These are phyloP conservation scores for Xiphorhynchus elegans DNA, from an alignment of 2,113 vertebrate genomes.

Conservation along the genomic window DNA sequence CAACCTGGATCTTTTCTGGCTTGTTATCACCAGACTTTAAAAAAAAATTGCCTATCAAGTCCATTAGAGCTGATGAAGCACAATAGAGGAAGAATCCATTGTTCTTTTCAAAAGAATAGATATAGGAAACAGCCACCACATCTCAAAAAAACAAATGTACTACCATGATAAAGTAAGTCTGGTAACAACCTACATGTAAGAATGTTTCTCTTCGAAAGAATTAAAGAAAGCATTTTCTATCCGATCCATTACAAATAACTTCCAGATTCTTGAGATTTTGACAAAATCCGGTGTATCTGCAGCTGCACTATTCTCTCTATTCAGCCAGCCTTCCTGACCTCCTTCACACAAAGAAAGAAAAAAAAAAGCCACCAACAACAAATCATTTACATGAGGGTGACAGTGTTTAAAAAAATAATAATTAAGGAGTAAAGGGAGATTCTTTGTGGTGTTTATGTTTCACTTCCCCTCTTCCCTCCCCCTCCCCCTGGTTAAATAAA, in stretches of 20 bases:
- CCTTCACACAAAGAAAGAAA: neutral
- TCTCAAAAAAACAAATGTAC: neutral
- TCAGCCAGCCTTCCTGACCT: neutral
- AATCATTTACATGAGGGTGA: neutral
- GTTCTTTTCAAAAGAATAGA: neutral
- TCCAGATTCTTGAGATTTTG: neutral
- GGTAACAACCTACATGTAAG: neutral
- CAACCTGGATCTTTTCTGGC: neutral
- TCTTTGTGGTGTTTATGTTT: neutral
- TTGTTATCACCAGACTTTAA: neutral
- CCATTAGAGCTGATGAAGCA: neutral
- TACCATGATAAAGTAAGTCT: neutral
- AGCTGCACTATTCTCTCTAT: neutral
- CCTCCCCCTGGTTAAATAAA: fast-evolving
- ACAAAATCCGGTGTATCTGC: neutral
- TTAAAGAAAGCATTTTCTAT: neutral
- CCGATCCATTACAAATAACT: neutral
- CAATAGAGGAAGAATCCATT: neutral
- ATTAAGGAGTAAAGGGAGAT: neutral
- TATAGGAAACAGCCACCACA: neutral
- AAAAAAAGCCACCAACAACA: neutral
- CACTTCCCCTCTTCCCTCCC: neutral
- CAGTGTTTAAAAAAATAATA: neutral
- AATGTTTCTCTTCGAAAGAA: neutral
- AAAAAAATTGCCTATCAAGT: neutral